These are phyloP conservation scores for Tauraco hartlaubi DNA, from an alignment of 2,797 vertebrate genomes.

Conservation along the genomic window DNA sequence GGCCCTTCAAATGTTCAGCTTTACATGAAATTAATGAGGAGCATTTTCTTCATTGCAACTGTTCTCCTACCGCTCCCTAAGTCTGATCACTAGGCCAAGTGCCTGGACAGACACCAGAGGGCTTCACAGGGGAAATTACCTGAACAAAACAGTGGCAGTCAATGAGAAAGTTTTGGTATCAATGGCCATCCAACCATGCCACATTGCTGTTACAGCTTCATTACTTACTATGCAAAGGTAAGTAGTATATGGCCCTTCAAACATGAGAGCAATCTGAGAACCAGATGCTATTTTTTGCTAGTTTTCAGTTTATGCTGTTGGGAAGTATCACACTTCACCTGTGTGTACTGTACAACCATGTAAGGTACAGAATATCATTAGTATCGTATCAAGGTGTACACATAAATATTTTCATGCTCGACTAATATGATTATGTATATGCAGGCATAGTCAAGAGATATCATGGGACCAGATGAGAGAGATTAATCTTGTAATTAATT, in stretches of 20 bases:
- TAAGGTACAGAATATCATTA: neutral
- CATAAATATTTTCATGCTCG: neutral
- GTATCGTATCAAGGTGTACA: neutral
- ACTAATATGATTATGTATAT: neutral
- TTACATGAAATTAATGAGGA: neutral
- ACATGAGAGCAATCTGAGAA: neutral
- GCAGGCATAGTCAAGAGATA: neutral
- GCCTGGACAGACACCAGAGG: neutral
- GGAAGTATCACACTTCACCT: neutral
- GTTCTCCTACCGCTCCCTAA: neutral
- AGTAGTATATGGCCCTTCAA: neutral
- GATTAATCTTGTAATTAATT: slow-evolving; percentile 41
- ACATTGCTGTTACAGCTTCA: neutral
- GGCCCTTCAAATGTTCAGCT: neutral
- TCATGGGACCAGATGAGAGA: neutral
- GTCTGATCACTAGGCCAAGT: neutral
- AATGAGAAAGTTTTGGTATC: neutral
- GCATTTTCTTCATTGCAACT: neutral
- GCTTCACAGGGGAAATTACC: neutral
- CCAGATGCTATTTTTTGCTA: neutral
- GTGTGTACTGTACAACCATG: neutral
- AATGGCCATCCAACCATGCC: neutral
- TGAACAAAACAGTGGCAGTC: neutral
- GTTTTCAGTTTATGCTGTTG: neutral
- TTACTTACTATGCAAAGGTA: neutral